phyloP scores from a whole-genome alignment of 2,888 invertebrate genomes.

The Aporophyla nigra region DNA sequence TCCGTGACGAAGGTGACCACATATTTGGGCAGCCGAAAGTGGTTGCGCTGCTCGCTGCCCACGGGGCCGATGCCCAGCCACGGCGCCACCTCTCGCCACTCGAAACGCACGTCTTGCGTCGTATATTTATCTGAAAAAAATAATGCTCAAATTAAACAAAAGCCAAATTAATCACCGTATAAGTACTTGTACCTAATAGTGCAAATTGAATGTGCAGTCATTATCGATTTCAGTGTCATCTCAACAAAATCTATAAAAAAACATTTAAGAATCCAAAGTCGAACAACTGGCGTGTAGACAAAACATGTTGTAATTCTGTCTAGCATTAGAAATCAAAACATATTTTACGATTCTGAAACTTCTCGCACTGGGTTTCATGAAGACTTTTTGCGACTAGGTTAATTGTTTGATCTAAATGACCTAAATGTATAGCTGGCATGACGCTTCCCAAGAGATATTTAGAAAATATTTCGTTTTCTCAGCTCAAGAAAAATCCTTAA shows the following conservation, averaged over 20 bases:
- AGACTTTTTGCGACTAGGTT: conserved; percentile 37
- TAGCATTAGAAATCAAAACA: conserved; percentile 56
- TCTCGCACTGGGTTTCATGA: conserved; percentile 35
- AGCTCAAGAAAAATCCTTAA: background rate
- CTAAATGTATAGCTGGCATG: conserved; percentile 1
- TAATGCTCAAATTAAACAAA: conserved; percentile 18
- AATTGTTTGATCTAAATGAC: conserved; percentile 41
- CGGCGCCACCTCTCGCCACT: conserved; percentile 91
- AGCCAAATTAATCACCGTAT: conserved; percentile 37
- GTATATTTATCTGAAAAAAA: conserved; percentile 90
- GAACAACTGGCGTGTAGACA: conserved; percentile 68
- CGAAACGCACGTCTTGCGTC: conserved; percentile 91
- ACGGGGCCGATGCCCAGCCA: conserved; percentile 87
- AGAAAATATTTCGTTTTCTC: background rate
- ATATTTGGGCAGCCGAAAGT: conserved; percentile 92
- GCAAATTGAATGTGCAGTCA: conserved; percentile 32
- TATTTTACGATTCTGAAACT: conserved; percentile 54
- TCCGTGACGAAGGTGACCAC: conserved; percentile 92
- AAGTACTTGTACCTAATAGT: conserved; percentile 19
- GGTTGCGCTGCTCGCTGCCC: conserved; percentile 87
- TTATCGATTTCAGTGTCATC: conserved; percentile 40
- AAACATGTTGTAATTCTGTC: conserved; percentile 66
- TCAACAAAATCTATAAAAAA: conserved; percentile 44
- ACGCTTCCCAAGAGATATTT: background rate
- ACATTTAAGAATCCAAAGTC: conserved; percentile 58